phyloP scores from a whole-genome alignment of 2,113 vertebrate species.

The Tupaia chinensis region DNA sequence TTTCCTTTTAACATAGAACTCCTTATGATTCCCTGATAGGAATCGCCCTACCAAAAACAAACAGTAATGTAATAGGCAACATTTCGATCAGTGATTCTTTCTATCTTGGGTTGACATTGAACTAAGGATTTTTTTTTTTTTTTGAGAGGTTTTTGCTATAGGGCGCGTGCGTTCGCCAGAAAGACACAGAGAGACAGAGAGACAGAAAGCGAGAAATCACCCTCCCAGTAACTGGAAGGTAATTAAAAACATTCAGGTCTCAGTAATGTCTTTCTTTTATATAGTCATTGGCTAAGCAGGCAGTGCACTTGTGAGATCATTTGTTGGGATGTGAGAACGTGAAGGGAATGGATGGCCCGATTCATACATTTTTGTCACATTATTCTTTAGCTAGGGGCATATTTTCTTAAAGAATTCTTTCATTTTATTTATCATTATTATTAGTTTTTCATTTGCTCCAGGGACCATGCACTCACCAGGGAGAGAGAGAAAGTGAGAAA shows the following conservation, averaged over 20 bases:
- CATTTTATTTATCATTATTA: too few species aligned
- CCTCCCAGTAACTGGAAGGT: conserved; percentile 76
- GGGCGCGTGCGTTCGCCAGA: too few species aligned
- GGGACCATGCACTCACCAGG: too few species aligned
- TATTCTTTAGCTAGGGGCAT: conserved; percentile 52
- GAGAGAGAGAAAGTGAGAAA: too few species aligned
- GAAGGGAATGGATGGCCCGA: neutral
- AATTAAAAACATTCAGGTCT: conserved; percentile 77
- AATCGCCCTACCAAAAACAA: conserved; percentile 59
- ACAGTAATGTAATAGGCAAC: conserved; percentile 47
- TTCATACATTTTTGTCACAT: neutral
- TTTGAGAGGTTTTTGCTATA: too few species aligned
- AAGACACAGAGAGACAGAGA: too few species aligned
- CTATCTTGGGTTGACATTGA: conserved; percentile 70
- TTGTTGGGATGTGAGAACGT: conserved; percentile 57
- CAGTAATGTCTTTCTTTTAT: conserved; percentile 60
- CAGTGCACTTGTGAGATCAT: conserved; percentile 45
- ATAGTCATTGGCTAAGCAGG: conserved; percentile 59
- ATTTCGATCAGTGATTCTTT: conserved; percentile 72
- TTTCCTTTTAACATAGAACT: neutral
- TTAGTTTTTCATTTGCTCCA: too few species aligned
- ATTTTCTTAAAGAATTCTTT: neutral
- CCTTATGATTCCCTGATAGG: conserved; percentile 70
- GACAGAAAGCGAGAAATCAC: too few species aligned
- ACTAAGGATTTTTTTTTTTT: conserved; percentile 75